phyloP scores from a whole-genome alignment of 2,113 vertebrate genomes.

The Platichthys stellatus region DNA sequence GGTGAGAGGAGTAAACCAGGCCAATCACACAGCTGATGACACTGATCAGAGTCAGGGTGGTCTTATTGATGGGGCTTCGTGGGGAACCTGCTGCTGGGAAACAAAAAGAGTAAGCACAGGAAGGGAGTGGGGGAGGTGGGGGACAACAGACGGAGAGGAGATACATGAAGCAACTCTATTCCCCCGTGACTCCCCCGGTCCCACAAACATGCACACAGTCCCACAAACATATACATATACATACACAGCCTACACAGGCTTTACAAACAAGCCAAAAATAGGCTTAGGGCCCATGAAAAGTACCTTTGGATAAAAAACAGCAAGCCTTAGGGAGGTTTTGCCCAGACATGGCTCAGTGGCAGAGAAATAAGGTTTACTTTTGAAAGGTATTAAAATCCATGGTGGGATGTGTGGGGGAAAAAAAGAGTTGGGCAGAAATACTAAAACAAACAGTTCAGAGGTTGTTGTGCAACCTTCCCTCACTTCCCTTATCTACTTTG shows the following conservation, averaged over 20 bases:
- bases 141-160: conserved; percentile 35
- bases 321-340: conserved; percentile 50
- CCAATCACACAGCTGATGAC: conserved; percentile 93
- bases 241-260: conserved; percentile 37
- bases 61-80: conserved; percentile 96
- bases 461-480: conserved; percentile 45
- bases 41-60: conserved; percentile 96
- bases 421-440: conserved; percentile 26
- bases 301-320: conserved; percentile 65
- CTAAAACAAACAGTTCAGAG: conserved; percentile 40
- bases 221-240: conserved; percentile 5
- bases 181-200: neutral
- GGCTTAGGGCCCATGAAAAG: conserved; percentile 65
- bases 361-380: conserved; percentile 65
- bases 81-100: conserved; percentile 88
- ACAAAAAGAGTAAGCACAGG: conserved; percentile 1
- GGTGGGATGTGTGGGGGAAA: conserved; percentile 36
- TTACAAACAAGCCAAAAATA: conserved; percentile 64
- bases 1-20: conserved; percentile 93
- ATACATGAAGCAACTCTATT: conserved; percentile 37
- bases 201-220: too few species aligned
- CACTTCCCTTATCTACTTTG: conserved; percentile 49
- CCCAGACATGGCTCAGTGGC: conserved; percentile 51
- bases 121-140: conserved; percentile 3
- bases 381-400: conserved; percentile 63